Base-by-base conservation (phyloP, 2,888 invertebrate genomes). In the Meghimatium bilineatum region DNA sequence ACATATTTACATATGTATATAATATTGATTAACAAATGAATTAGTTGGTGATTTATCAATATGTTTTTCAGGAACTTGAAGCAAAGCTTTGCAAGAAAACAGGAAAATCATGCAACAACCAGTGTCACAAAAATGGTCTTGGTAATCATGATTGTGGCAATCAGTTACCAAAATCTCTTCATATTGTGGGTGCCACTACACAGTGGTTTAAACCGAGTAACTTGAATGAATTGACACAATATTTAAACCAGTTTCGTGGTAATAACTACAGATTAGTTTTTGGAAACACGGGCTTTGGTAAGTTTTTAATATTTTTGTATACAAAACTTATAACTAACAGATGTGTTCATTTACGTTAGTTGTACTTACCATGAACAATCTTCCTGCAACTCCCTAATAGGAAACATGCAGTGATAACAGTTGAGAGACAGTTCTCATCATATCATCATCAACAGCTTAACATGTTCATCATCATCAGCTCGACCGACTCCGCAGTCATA, bases 231-330 rank as follows among this genome's bases (percentile, higher is more conserved):
- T 84, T 91, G 38, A 84, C 87, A 44, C 75, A 85, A 26, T 72
- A 90, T 17, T 77, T 92, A 29, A 79, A 84, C 8, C 87, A 89
- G 67, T 84, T 87, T 69, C 84, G 84, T 3, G 86, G 86, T 12
- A 87, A 88, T 63, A 89, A 86, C 38, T 86, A 89, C 79, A 86
- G 95, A 88, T 91, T 97, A 0, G 95, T 96, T 3, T 96, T 96
- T 36, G 97, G 97, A 38, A 96, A 96, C 90, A 96, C 96, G 1
- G 96, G 96, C 8, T 95, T 95, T 93, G 97, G 97, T 85, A 38
- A 26, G 71, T 71, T 12, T 71, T n/a, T 63, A n/a, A 6, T 63
- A n/a, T 23, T 63, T 63, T n/a, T 63, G 60, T n/a, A 63, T n/a
- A n/a, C 44, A 44, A 5, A 8, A 44, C 12, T 44, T 44, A 44